Percentiles rank a stretch among this genome's conserved stretches.
These are phyloP conservation scores for Musca vetustissima DNA, from an alignment of 1,140 invertebrate species.

Conservation along the genomic window DNA sequence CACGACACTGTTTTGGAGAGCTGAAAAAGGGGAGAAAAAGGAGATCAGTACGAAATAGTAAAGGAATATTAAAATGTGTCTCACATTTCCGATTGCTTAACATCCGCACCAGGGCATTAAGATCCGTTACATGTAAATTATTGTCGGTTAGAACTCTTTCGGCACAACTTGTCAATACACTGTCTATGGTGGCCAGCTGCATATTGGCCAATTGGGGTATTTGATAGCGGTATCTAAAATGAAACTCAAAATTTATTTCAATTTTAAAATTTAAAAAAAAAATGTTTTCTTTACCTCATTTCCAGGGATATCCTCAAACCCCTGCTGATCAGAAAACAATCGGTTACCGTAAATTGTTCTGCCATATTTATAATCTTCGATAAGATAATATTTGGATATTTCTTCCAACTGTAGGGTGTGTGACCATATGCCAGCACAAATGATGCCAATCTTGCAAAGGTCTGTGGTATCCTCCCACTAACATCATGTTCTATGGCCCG, in stretches of 20 bases:
- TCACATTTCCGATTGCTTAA: slow-evolving; percentile 47
- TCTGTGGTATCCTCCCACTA: slow-evolving; percentile 47
- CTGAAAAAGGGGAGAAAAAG: slow-evolving; percentile 28
- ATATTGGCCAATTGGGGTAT: slow-evolving; percentile 34
- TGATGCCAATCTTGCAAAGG: slow-evolving; percentile 52
- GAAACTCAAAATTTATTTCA: background rate
- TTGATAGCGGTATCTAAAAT: slow-evolving; percentile 39
- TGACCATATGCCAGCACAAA: slow-evolving; percentile 59
- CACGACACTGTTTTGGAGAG: slow-evolving; percentile 35
- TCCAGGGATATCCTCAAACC: slow-evolving; percentile 50
- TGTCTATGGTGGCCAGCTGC: slow-evolving; percentile 47
- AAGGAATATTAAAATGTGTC: slow-evolving; percentile 5
- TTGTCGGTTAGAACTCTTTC: slow-evolving; percentile 37
- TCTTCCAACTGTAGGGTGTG: slow-evolving; percentile 41
- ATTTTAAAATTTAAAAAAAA: background rate
- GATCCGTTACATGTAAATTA: slow-evolving; percentile 36
- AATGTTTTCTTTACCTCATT: slow-evolving; percentile 28
- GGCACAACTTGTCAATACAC: slow-evolving; percentile 38
- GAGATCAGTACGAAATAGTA: too few species aligned
- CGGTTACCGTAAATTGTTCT: slow-evolving; percentile 46
- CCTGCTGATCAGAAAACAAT: slow-evolving; percentile 53
- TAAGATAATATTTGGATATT: slow-evolving; percentile 47
- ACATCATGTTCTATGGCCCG: slow-evolving; percentile 49
- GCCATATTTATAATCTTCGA: slow-evolving; percentile 47
- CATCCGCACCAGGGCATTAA: slow-evolving; percentile 46